Conservation (phyloP, 1,140 invertebrate species). For the Caenorhabditis elegans region WBcel235 BX284602.5:13209501-13210000, state of each 20-base stretch:
- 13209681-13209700: slow-evolving; percentile 31
- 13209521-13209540: no score
- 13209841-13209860: neutral
- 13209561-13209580: no score
- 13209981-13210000: slow-evolving; percentile 31
- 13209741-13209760: slow-evolving; percentile 20
- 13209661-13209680: slow-evolving; percentile 36
- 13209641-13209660: slow-evolving; percentile 30
- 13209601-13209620: no score
- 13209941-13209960: neutral
- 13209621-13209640: no score
- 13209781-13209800: neutral
- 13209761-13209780: neutral
- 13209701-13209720: slow-evolving; percentile 3
- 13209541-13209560: no score
- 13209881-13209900: neutral
- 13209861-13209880: neutral
- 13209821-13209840: neutral
- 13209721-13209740: neutral
- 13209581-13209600: no score
- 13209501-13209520: no score
- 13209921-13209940: neutral
- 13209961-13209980: neutral
- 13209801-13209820: neutral
- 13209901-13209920: neutral